A percentile compares a stretch with the other conserved stretches of the same genome.
Conservation (phyloP, 64 coral and sea anemone species). For the Stichodactyla mertensii region DNA sequence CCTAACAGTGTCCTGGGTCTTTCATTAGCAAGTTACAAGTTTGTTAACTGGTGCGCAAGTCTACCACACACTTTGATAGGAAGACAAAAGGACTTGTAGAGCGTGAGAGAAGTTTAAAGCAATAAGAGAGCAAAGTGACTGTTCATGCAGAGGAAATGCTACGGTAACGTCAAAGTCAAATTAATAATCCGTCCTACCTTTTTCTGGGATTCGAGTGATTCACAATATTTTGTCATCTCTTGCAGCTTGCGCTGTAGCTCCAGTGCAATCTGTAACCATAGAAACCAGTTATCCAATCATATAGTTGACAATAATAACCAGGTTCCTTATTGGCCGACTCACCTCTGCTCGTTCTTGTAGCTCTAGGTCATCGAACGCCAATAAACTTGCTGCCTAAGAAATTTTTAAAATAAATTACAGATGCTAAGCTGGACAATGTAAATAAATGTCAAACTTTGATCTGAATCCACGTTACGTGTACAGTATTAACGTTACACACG, state of each 20-base stretch:
- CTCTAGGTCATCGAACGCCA: slow-evolving; percentile 22
- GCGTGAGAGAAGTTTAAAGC: no score
- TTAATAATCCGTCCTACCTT: background rate
- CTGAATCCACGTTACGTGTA: no score
- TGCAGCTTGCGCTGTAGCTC: slow-evolving; percentile 34
- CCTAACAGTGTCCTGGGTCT: no score
- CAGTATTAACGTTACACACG: no score
- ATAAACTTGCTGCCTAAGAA: slow-evolving; percentile 12
- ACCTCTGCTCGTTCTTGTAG: slow-evolving; percentile 18
- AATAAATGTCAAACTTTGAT: no score
- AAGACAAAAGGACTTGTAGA: no score
- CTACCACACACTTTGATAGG: no score
- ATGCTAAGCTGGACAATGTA: background rate
- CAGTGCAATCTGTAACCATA: slow-evolving; percentile 29
- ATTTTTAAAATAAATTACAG: background rate
- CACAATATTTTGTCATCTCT: slow-evolving; percentile 33
- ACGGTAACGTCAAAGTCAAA: no score
- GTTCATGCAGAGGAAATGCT: no score
- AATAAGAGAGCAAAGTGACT: no score
- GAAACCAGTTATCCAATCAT: background rate
- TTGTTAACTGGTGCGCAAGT: no score
- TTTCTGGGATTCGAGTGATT: slow-evolving; percentile 23
- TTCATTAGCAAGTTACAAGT: no score
- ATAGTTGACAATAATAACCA: background rate
- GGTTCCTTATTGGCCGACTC: background rate